phyloP scores from a whole-genome alignment of 2,113 vertebrate genomes.

The Accipiter cooperii region DNA sequence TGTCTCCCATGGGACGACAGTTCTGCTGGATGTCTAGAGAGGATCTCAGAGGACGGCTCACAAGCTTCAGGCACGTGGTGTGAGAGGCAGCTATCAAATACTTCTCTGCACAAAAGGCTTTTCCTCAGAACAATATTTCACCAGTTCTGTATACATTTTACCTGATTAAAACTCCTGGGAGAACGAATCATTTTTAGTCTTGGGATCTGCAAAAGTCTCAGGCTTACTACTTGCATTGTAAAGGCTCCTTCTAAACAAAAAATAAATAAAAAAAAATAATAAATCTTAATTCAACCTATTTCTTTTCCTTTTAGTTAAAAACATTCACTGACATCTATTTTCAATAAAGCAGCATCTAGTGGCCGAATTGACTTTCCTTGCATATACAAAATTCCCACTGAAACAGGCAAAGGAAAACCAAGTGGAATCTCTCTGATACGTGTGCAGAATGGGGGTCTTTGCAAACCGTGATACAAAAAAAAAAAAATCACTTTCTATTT shows the following conservation, averaged over 20 bases:
- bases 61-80: neutral
- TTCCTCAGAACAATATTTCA: neutral
- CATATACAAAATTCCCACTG: neutral
- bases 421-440: accelerated
- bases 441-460: neutral
- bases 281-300: neutral
- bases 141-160: neutral
- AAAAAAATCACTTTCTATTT: neutral
- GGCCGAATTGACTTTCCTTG: neutral
- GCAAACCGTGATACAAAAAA: neutral
- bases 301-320: neutral
- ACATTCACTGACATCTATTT: neutral
- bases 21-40: neutral
- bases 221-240: neutral
- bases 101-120: neutral
- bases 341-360: neutral
- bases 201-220: neutral
- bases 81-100: neutral
- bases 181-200: neutral
- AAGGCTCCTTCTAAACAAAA: neutral
- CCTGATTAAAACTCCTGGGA: neutral
- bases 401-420: neutral
- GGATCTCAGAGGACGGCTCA: neutral
- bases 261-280: too few species aligned
- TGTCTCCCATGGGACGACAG: neutral